phyloP scores from a whole-genome alignment of 2,888 invertebrate species.

The Chrysotoxum bicinctum region DNA sequence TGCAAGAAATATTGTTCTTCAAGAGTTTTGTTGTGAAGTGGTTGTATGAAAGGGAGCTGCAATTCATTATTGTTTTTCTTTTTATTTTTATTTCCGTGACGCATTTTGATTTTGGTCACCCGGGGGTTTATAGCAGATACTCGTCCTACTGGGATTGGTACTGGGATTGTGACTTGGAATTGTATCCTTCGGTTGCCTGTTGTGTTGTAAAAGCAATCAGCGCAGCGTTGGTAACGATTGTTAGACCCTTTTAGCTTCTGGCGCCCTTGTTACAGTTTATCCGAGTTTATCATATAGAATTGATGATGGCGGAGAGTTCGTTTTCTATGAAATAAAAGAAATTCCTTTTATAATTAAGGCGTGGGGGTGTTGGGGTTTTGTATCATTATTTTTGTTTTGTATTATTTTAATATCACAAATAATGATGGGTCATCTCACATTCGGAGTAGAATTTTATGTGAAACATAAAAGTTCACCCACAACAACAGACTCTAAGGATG shows the following conservation, averaged over 20 bases:
- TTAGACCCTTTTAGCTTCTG: slow-evolving; percentile 58
- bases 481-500: not conserved
- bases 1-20: slow-evolving; percentile 42
- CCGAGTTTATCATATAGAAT: slow-evolving; percentile 67
- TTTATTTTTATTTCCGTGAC: slow-evolving; percentile 64
- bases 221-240: slow-evolving; percentile 54
- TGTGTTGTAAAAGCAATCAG: slow-evolving; percentile 66
- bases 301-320: slow-evolving; percentile 14
- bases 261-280: slow-evolving; percentile 62
- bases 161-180: not conserved
- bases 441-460: slow-evolving; percentile 41
- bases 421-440: slow-evolving; percentile 64
- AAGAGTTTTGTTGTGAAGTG: not conserved
- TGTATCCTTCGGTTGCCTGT: slow-evolving; percentile 20
- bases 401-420: slow-evolving; percentile 51
- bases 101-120: slow-evolving; percentile 68
- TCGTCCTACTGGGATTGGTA: not conserved
- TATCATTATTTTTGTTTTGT: slow-evolving; percentile 2
- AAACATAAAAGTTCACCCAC: slow-evolving; percentile 55
- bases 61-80: slow-evolving; percentile 63
- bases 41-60: slow-evolving; percentile 45
- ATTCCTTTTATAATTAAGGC: slow-evolving; percentile 16
- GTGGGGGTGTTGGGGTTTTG: not conserved
- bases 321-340: slow-evolving; percentile 7
- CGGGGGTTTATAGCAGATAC: slow-evolving; percentile 27